phyloP scores from a whole-genome alignment of 2,888 invertebrate genomes.

The Cephalotes varians region DNA sequence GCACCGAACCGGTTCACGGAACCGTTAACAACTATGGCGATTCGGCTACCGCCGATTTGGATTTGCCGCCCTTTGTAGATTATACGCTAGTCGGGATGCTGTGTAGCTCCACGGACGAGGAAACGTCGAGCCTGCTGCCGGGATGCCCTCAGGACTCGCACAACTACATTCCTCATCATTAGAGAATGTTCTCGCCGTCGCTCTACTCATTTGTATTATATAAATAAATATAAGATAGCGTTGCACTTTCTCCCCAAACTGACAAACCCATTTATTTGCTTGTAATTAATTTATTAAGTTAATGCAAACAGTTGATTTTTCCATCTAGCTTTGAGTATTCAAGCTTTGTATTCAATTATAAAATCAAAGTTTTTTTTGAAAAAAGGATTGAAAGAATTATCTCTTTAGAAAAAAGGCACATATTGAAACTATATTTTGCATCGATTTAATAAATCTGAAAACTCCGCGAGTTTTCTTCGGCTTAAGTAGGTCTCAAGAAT shows the following conservation, averaged over 20 bases:
- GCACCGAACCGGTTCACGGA: constrained; percentile 30
- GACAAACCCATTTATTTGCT: neutral
- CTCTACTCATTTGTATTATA: constrained; percentile 78
- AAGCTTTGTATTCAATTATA: neutral
- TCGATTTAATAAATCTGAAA: neutral
- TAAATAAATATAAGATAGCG: constrained; percentile 74
- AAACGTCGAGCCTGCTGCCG: constrained; percentile 69
- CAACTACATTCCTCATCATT: constrained; percentile 83
- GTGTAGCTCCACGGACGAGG: constrained; percentile 81
- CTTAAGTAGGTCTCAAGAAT: neutral
- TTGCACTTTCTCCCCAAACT: constrained; percentile 48
- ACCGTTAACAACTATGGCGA: constrained; percentile 72
- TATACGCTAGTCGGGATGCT: constrained; percentile 84
- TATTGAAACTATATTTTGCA: neutral
- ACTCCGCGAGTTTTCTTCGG: neutral
- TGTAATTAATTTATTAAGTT: constrained; percentile 1
- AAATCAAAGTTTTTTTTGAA: neutral
- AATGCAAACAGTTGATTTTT: neutral
- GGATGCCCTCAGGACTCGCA: constrained; percentile 77
- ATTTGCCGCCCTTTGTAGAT: constrained; percentile 83
- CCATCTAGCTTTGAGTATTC: neutral
- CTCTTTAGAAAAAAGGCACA: neutral
- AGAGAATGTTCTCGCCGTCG: constrained; percentile 64
- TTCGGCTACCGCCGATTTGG: constrained; percentile 75
- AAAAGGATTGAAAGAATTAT: neutral